Conservation (phyloP, 2,888 invertebrate genomes). For the Calameuta filiformis region DNA sequence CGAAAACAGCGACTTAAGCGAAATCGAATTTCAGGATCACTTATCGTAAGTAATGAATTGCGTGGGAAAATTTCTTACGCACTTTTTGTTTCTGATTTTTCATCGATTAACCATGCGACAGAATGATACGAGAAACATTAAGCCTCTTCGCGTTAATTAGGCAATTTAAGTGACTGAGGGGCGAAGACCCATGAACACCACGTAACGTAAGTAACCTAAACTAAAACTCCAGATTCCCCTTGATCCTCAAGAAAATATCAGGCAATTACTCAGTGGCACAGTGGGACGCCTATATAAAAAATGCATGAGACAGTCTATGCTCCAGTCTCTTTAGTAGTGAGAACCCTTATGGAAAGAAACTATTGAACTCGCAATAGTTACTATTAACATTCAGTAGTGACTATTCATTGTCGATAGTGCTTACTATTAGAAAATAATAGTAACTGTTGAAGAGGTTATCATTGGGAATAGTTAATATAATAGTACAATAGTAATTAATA, state of each 20-base stretch:
- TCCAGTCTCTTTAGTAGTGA: not conserved
- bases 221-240: not conserved
- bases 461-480: too few relatives aligned
- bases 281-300: constrained; percentile 38
- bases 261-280: constrained; percentile 31
- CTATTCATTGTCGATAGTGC: too few relatives aligned
- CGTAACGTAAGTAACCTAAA: not conserved
- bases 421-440: too few relatives aligned
- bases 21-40: not conserved
- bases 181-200: not conserved
- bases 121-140: not conserved
- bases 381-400: too few relatives aligned
- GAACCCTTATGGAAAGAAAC: not conserved
- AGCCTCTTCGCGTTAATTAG: not conserved
- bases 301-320: constrained; percentile 33
- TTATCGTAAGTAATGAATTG: not conserved
- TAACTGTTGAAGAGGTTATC: too few relatives aligned
- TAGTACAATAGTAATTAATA: too few relatives aligned
- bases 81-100: not conserved
- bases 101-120: not conserved
- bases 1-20: not conserved
- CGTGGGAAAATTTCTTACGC: not conserved
- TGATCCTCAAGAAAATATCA: constrained; percentile 15
- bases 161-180: not conserved
- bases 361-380: too few relatives aligned